Evolutionary conservation across 2,113 vertebrate species (phyloP), one percentile per base, ranked within the genome.

Genomic region (Ancistrus triradiatus): DNA sequence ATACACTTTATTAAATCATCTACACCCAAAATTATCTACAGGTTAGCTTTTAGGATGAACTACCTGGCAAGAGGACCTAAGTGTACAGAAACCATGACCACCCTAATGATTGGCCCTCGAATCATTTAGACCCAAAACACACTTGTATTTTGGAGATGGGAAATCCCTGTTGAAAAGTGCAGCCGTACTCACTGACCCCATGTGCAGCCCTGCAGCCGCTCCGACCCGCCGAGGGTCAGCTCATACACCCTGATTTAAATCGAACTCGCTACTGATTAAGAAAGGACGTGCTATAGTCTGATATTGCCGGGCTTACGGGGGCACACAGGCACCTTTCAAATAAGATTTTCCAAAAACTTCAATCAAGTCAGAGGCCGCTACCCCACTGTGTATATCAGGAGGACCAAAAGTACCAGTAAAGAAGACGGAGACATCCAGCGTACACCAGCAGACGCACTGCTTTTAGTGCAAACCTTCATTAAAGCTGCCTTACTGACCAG

Each of bases 391-490:
- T 7, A 24, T 9, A 9, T 4, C 37, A 55, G 13, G 24, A 60
- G 27, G 25, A 9, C 24, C 33, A 27, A 19, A 9, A 19, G 50
- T 15, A 27, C 8, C 57, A 42, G 69, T 33, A 60, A 62, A 18
- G n/a, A 19, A 19, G 9, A 33, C 57, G 0, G 15, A 72, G 78
- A 80, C 89, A 87, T 98, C 95, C 83, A 87, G 94, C 79, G 90
- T 91, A 89, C 68, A 91, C 95, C 77, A 88, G 93, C 95, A 97
- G 91, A 77, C 1, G 11, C 74, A 85, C 90, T 92, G 94, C 93
- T 88, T 98, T 98, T 91, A 92, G 93, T 86, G 73, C 93, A 94
- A 89, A 89, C 95, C 91, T 97, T 97, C 95, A 98, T 94, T 83
- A 84, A 85, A 76, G 91, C 82, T 90, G 84, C 75, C 66, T 82